These are phyloP conservation scores for Aspidapion aeneum DNA, from an alignment of 2,888 invertebrate species.

Conservation along the genomic window DNA sequence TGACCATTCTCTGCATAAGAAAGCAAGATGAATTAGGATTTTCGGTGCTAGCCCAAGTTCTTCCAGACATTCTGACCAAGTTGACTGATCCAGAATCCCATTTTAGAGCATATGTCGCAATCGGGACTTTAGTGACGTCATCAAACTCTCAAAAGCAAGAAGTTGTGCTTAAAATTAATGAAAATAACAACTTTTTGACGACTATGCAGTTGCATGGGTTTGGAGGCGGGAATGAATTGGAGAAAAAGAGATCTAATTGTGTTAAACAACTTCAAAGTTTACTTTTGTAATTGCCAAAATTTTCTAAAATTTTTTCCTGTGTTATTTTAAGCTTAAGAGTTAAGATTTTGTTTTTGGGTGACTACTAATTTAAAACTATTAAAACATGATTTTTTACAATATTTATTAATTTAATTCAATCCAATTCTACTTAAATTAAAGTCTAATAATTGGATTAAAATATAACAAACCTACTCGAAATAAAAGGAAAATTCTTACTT, in stretches of 20 bases:
- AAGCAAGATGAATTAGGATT: conserved; percentile 51
- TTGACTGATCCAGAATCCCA: conserved; percentile 69
- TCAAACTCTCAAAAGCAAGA: conserved; percentile 33
- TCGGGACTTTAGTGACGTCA: conserved; percentile 50
- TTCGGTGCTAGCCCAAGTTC: conserved; percentile 52
- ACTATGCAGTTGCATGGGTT: conserved; percentile 44
- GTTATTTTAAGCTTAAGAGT: conserved; percentile 1
- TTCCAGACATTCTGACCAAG: conserved; percentile 54
- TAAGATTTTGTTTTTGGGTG: background rate
- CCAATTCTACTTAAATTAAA: too few species aligned
- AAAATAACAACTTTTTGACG: conserved; percentile 36
- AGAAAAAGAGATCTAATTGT: conserved; percentile 48
- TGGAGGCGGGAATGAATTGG: conserved; percentile 49
- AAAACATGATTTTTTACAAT: conserved; percentile 5
- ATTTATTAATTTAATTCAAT: too few species aligned
- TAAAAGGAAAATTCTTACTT: too few species aligned
- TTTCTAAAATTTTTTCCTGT: too few species aligned
- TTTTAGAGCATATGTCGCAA: conserved; percentile 70
- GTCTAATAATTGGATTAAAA: too few species aligned
- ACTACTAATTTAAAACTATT: background rate
- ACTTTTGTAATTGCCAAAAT: conserved; percentile 25
- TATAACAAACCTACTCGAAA: too few species aligned
- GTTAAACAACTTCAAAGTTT: conserved; percentile 38
- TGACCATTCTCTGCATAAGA: conserved; percentile 61
- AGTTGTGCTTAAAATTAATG: conserved; percentile 47